Base-by-base conservation (phyloP, 2,888 invertebrate species). In the Apoderus coryli region DNA sequence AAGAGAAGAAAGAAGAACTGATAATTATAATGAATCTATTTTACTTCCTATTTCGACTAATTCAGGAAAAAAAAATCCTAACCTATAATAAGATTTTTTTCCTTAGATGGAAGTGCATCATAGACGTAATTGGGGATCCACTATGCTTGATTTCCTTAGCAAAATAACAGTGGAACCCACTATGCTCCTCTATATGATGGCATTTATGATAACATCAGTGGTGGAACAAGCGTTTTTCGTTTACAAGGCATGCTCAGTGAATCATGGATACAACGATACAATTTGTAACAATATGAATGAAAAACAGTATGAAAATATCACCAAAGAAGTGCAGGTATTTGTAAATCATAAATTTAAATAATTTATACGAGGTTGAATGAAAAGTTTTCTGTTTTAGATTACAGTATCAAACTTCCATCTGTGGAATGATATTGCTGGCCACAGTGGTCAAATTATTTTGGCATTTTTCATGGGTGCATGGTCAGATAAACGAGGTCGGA, bases 141-240 rank as follows among this genome's bases (percentile, higher is more conserved):
- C n/a, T n/a, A n/a, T n/a, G n/a, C n/a, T n/a, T n/a, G n/a, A n/a
- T n/a, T n/a, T n/a, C 33, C 25, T 50, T 14, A 42, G 34, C 24
- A 49, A 62, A 14, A 64, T 81, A 31, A 76, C 85, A 0, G 82
- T 89, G 12, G 89, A 90, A 49, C 88, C 89, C 0, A 69, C 81
- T 0, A 73, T 89, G 72, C 79, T 86, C 51, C 60, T 88, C 2
- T 89, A 85, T 50, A 86, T 89, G 84, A 71, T 85, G 64, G 81
- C 85, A 2, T 80, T 72, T 46, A 81, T 82, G 79, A 65, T 72
- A 29, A 85, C 84, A 3, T 72, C 69, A 34, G 81, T 85, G 1
- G 67, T 79, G 16, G 82, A 85, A 47, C 80, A 82, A 50, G 71
- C 76, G 14, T 78, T 82, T 47, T 82, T 79, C 48, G 63, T 81